Conservation (phyloP, 2,888 invertebrate species). For the Lypha dubia region DNA sequence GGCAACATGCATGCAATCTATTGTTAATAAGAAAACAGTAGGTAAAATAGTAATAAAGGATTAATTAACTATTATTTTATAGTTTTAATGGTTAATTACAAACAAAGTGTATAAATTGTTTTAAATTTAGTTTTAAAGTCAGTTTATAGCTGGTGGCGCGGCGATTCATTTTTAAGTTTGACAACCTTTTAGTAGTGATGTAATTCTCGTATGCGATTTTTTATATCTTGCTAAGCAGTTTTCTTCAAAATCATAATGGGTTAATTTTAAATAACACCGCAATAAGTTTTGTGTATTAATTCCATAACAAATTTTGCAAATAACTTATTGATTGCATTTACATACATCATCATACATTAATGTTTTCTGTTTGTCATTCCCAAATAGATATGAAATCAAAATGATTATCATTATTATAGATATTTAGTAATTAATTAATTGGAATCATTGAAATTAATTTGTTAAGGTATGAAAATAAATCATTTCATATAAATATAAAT, state of each 20-base stretch:
- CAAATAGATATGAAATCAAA: neutral
- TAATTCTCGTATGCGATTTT: too few species aligned
- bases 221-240: too few species aligned
- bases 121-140: too few species aligned
- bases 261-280: too few species aligned
- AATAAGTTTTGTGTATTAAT: too few species aligned
- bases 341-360: neutral
- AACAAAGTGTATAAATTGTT: neutral
- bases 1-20: slow-evolving; percentile 94
- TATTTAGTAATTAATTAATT: neutral
- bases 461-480: neutral
- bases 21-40: slow-evolving; percentile 49
- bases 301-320: neutral
- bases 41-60: neutral
- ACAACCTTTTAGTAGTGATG: too few species aligned
- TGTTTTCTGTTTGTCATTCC: neutral
- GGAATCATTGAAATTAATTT: neutral
- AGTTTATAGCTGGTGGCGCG: too few species aligned
- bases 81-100: neutral
- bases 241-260: too few species aligned
- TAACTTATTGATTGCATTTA: neutral
- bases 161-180: too few species aligned
- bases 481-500: too few species aligned
- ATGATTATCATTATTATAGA: neutral
- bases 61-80: neutral